Evolutionary conservation across 2,113 vertebrate species (phyloP).

Genomic region (Arvicanthis niloticus): DNA sequence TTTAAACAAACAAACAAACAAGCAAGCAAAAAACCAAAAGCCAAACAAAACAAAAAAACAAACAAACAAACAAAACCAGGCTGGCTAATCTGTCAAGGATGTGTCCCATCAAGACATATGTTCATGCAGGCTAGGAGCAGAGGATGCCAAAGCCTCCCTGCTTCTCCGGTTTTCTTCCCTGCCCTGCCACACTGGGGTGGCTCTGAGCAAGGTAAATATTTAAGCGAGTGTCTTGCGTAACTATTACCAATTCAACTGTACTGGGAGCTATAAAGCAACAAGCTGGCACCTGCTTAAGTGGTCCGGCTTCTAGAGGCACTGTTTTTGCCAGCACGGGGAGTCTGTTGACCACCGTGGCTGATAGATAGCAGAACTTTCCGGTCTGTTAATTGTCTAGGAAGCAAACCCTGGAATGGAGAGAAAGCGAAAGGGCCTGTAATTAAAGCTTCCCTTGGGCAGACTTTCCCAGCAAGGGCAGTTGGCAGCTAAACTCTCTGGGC

Average conservation of each 20-base stretch:
- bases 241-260: not conserved
- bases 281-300: not conserved
- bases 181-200: not conserved
- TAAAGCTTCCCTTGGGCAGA: conserved; percentile 64
- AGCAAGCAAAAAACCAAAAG: too few relatives aligned
- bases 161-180: conserved; percentile 9
- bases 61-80: not conserved
- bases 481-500: not conserved
- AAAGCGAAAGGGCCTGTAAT: conserved; percentile 55
- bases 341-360: conserved; percentile 7
- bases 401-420: conserved; percentile 49
- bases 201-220: conserved; percentile 51
- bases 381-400: conserved; percentile 75
- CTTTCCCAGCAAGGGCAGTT: conserved; percentile 32
- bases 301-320: not conserved
- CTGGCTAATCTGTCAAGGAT: not conserved
- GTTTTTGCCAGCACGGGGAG: not conserved
- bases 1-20: not conserved
- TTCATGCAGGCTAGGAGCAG: not conserved
- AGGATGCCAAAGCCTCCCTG: not conserved
- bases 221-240: not conserved
- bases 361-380: conserved; percentile 63
- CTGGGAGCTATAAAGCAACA: not conserved
- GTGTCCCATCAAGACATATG: not conserved
- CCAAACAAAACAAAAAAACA: too few relatives aligned